Conservation (phyloP, 1,140 invertebrate genomes). For the Frieseomelitta varia region DNA sequence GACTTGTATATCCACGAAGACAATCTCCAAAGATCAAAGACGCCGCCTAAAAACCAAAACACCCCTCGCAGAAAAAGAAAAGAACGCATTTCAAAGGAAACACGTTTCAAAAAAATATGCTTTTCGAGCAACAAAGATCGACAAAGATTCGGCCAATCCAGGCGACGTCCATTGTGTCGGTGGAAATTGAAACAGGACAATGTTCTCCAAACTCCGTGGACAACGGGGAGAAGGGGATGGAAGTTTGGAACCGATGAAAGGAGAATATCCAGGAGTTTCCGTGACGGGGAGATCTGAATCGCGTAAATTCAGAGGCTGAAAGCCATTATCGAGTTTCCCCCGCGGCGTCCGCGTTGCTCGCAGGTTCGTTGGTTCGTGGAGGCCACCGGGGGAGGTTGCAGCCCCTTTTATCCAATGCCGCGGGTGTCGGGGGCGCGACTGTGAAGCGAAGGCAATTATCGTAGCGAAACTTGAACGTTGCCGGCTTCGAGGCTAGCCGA, state of each 20-base stretch:
- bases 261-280: slow-evolving; percentile 43
- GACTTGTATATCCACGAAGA: no score
- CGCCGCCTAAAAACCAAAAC: background rate
- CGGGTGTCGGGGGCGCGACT: slow-evolving; percentile 68
- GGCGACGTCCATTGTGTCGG: background rate
- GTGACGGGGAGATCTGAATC: slow-evolving; percentile 51
- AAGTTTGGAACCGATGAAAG: slow-evolving; percentile 19
- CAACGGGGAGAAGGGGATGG: background rate
- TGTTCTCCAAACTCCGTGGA: slow-evolving; percentile 5
- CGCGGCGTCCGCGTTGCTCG: slow-evolving; percentile 28
- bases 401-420: slow-evolving; percentile 61
- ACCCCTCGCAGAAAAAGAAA: background rate
- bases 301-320: slow-evolving; percentile 64
- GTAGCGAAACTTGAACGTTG: slow-evolving; percentile 78
- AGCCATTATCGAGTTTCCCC: slow-evolving; percentile 57
- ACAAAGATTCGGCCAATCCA: background rate
- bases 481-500: slow-evolving; percentile 50
- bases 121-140: rapidly evolving
- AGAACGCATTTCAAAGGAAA: background rate
- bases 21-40: no score
- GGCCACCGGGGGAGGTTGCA: slow-evolving; percentile 1
- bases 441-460: slow-evolving; percentile 80
- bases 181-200: slow-evolving; percentile 14
- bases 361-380: slow-evolving; percentile 34
- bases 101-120: rapidly evolving